Evolutionary conservation across 2,888 invertebrate genomes (phyloP), one percentile per base, ranked within the genome.

Genomic region (Torymus aiolomorphi): DNA sequence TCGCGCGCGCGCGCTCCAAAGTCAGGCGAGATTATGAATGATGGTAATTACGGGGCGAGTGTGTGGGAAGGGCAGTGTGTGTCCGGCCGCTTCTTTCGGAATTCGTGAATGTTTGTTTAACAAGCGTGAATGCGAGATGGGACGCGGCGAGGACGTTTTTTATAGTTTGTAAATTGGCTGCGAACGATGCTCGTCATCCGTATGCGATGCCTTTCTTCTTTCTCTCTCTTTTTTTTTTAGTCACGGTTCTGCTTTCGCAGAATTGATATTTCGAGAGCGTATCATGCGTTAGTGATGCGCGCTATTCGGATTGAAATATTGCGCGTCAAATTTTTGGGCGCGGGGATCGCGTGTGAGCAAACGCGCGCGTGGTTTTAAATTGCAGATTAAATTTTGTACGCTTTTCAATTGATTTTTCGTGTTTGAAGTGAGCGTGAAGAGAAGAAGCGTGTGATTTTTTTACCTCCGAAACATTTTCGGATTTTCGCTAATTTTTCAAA

Each of bases 21-120:
- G 72, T 78, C 78, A 59, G 49, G 72, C 73, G 71, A 62, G 78
- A 81, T 81, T 81, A 81, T 81, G 79, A 81, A 81, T 76, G 78
- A 81, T 78, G 81, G 79, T 81, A 81, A 81, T 81, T 81, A 81
- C 67, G 63, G 24, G 54, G 18, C 14, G 73, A 63, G 20, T 56
- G 42, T 54, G 71, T 76, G 80, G 80, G 80, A 76, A 61, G 66
- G 59, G 63, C 62, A 13, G 2, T 13, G 20, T 13, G 52, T 69
- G 14, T 69, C 49, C 14, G 14, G 20, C 51, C 18, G 63, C 54
- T 75, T 18, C 66, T 67, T 80, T 76, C 52, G 71, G 76, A 63
- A 73, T 77, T 77, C 69, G 56, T 24, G 52, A 59, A 76, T 77
- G 76, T 80, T 80, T 80, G 80, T 80, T 77, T 76, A 80, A 80